phyloP scores from a whole-genome alignment of 92 coral and sea anemone genomes.

The Parazoanthus atlanticus region DNA sequence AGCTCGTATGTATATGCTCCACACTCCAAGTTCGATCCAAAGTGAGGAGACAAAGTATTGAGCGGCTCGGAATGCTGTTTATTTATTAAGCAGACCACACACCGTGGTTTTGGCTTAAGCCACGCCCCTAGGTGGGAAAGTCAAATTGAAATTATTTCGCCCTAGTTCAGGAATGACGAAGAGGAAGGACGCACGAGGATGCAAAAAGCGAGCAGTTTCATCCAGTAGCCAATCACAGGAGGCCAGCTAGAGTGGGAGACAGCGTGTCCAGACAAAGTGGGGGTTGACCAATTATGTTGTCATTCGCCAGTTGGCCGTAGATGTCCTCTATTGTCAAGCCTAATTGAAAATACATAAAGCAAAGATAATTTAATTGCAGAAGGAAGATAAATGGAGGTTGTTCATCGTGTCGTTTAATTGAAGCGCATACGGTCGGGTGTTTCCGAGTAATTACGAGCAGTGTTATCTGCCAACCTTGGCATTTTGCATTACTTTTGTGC shows the following conservation, averaged over 20 bases:
- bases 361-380: conserved; percentile 22
- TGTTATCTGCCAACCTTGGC: not conserved
- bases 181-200: conserved; percentile 40
- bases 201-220: not conserved
- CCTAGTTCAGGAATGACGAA: conserved; percentile 32
- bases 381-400: conserved; percentile 6
- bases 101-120: conserved; percentile 63
- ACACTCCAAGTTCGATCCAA: conserved; percentile 16
- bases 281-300: conserved; percentile 38
- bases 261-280: conserved; percentile 39
- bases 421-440: not conserved
- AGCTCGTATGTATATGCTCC: conserved; percentile 17
- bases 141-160: conserved; percentile 46
- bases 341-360: conserved; percentile 46
- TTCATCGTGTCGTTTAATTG: not conserved
- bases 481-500: not conserved
- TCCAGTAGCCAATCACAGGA: conserved; percentile 20
- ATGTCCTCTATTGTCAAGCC: conserved; percentile 33
- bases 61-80: conserved; percentile 61
- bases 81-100: conserved; percentile 85
- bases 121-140: conserved; percentile 72
- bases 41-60: conserved; percentile 31
- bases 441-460: not conserved
- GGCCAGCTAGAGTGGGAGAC: conserved; percentile 17
- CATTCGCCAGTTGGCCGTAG: conserved; percentile 38